These are phyloP conservation scores for Fistularia commersonii DNA, from an alignment of 2,797 vertebrate genomes.

Conservation along the genomic window DNA sequence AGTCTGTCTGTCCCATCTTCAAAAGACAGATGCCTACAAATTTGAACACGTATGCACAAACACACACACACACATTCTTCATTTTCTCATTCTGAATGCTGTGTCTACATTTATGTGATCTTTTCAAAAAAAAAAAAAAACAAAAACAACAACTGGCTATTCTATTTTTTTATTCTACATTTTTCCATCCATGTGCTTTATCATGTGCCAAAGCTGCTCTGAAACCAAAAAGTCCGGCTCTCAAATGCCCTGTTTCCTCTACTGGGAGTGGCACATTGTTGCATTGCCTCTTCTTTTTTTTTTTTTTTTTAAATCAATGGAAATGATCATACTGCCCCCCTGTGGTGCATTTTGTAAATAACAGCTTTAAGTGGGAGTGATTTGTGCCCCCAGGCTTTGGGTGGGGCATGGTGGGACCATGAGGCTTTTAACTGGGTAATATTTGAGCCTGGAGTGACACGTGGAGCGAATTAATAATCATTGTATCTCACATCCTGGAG, in stretches of 20 bases:
- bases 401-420: slow-evolving; percentile 8
- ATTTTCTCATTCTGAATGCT: too few species aligned
- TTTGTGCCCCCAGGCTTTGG: slow-evolving; percentile 5
- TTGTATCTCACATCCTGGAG: too few species aligned
- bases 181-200: too few species aligned
- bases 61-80: not conserved
- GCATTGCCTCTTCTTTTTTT: not conserved
- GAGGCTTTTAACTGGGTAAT: too few species aligned
- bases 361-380: slow-evolving; percentile 5
- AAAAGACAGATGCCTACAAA: not conserved
- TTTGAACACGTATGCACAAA: not conserved
- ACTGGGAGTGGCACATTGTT: slow-evolving; percentile 55
- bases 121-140: too few species aligned
- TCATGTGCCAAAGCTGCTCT: too few species aligned
- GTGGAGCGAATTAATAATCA: too few species aligned
- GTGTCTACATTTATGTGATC: too few species aligned
- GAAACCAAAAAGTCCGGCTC: not conserved
- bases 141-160: too few species aligned
- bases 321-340: slow-evolving; percentile 51
- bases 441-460: too few species aligned
- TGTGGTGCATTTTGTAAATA: slow-evolving; percentile 17
- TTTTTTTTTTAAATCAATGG: not conserved
- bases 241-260: slow-evolving; percentile 6
- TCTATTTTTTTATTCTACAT: too few species aligned
- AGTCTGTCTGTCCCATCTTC: not conserved